These are phyloP conservation scores for Rotaria macrura DNA, from an alignment of 2,888 invertebrate genomes.

Conservation along the genomic window DNA sequence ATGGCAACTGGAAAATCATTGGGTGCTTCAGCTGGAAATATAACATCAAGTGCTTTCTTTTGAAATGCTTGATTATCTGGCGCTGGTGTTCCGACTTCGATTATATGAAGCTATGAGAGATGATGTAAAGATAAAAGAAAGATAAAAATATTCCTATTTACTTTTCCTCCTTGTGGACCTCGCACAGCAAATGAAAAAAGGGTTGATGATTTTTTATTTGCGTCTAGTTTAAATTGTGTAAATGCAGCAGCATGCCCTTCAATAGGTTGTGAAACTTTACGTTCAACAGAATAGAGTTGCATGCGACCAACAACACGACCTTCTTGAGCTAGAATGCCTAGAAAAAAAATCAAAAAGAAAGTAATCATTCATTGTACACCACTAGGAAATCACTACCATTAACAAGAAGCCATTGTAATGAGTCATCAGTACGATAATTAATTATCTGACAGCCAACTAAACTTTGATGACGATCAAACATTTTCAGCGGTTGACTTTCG, in stretches of 20 bases:
- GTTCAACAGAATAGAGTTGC: conserved; percentile 95
- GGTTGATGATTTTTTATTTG: conserved; percentile 79
- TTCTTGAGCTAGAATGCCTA: conserved; percentile 58
- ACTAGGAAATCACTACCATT: too few relatives aligned
- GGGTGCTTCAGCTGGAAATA: conserved; percentile 87
- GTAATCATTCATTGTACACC: too few relatives aligned
- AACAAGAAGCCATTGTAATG: conserved; percentile 86
- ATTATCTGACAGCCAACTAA: conserved; percentile 94
- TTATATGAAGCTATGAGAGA: conserved; percentile 66
- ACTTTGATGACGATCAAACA: conserved; percentile 89
- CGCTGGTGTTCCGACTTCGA: conserved; percentile 81
- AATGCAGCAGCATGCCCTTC: conserved; percentile 96
- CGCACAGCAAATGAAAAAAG: conserved; percentile 93
- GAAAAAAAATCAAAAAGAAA: neutral
- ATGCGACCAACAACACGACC: conserved; percentile 94
- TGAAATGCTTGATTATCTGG: conserved; percentile 88
- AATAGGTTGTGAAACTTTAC: conserved; percentile 95
- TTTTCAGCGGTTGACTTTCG: conserved; percentile 65
- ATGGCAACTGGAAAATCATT: conserved; percentile 98
- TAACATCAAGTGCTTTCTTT: conserved; percentile 96
- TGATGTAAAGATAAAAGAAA: neutral
- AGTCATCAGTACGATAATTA: conserved; percentile 91
- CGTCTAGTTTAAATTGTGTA: conserved; percentile 84
- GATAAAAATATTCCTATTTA: neutral
- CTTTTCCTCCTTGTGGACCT: conserved; percentile 77